Percentiles rank a stretch among this genome's conserved stretches.
These are phyloP conservation scores for Zoanthus solanderi DNA, from an alignment of 92 coral and sea anemone species.

Conservation along the genomic window DNA sequence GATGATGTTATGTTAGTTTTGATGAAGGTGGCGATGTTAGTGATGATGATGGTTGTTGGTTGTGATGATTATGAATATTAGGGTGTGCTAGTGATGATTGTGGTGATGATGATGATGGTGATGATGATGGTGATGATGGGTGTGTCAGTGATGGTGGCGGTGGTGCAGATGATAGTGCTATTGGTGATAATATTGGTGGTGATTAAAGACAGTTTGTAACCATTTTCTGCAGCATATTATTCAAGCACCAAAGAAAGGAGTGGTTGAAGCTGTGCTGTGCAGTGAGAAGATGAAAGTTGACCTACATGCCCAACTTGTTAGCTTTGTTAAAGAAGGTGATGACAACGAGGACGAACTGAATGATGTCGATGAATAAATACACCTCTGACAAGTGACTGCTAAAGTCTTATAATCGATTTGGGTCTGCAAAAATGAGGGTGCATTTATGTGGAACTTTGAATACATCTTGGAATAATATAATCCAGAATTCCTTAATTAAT, in stretches of 20 bases:
- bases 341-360: conserved; percentile 42
- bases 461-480: too few species aligned
- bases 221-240: conserved; percentile 82
- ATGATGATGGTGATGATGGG: too few species aligned
- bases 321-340: conserved; percentile 67
- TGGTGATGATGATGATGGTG: too few species aligned
- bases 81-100: too few species aligned
- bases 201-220: not conserved
- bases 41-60: too few species aligned
- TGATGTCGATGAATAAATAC: conserved; percentile 41
- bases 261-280: conserved; percentile 76
- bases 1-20: too few species aligned
- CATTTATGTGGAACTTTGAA: not conserved
- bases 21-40: too few species aligned
- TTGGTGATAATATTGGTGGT: not conserved
- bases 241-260: conserved; percentile 92
- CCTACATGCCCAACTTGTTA: conserved; percentile 87
- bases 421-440: not conserved
- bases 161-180: too few species aligned
- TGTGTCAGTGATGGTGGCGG: too few species aligned
- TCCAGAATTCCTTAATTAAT: too few species aligned
- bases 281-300: conserved; percentile 81
- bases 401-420: too few species aligned
- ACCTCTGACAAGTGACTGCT: not conserved
- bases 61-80: too few species aligned